phyloP scores from a whole-genome alignment of 2,797 vertebrate species.

The Fistularia tabacaria region DNA sequence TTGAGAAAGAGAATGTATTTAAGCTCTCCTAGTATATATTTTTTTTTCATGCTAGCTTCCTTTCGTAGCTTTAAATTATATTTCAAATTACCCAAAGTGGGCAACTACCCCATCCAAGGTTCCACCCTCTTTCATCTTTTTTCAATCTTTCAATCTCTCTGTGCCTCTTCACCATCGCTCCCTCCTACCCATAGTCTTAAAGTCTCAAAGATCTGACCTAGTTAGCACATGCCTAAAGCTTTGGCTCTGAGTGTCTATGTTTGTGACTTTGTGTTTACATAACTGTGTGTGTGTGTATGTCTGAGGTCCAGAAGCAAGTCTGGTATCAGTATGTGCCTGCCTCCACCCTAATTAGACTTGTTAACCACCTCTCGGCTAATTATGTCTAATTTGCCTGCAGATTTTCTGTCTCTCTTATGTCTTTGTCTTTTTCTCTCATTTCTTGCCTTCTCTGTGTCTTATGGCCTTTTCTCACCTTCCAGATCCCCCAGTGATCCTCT shows the following conservation, averaged over 20 bases:
- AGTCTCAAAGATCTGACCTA: slow-evolving; percentile 69
- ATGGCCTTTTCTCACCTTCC: slow-evolving; percentile 21
- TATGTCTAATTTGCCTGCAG: slow-evolving; percentile 69
- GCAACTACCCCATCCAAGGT: slow-evolving; percentile 45
- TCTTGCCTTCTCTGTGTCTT: slow-evolving; percentile 17
- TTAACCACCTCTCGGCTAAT: slow-evolving; percentile 65
- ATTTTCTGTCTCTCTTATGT: slow-evolving; percentile 59
- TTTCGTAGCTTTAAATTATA: slow-evolving; percentile 25
- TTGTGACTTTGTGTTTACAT: slow-evolving; percentile 19
- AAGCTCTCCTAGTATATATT: not conserved
- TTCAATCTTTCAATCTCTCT: slow-evolving; percentile 41
- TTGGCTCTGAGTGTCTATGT: slow-evolving; percentile 36
- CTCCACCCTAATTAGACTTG: slow-evolving; percentile 66
- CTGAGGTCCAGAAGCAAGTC: slow-evolving; percentile 54
- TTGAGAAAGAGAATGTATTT: not conserved
- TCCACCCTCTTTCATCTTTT: slow-evolving; percentile 57
- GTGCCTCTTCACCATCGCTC: slow-evolving; percentile 7
- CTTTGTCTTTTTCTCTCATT: slow-evolving; percentile 35
- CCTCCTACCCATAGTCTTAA: slow-evolving; percentile 48
- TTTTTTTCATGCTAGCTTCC: slow-evolving; percentile 34
- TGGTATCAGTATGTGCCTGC: slow-evolving; percentile 60
- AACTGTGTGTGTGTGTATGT: slow-evolving; percentile 25
- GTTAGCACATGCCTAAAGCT: slow-evolving; percentile 60
- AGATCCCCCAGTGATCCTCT: slow-evolving; percentile 30
- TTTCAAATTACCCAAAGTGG: slow-evolving; percentile 44